These are phyloP conservation scores for Lacerta agilis DNA, from an alignment of 2,797 vertebrate genomes.

Conservation along the genomic window DNA sequence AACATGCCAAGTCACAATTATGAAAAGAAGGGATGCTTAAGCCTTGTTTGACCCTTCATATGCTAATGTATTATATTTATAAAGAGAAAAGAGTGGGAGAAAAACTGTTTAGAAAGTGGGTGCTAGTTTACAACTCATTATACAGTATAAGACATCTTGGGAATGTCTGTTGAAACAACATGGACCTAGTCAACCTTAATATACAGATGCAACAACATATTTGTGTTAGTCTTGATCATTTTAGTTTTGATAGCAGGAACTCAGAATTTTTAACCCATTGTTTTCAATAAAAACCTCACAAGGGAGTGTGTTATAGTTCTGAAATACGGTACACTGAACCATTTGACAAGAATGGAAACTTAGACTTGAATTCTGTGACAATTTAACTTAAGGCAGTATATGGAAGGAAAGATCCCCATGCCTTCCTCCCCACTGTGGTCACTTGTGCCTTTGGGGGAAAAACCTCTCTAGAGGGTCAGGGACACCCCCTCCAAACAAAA, in stretches of 20 bases:
- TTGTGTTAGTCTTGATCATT: background rate
- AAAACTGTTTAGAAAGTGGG: background rate
- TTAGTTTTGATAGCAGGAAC: background rate
- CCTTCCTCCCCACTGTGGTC: too few species aligned
- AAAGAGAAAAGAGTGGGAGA: background rate
- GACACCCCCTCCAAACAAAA: too few species aligned
- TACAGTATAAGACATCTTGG: background rate
- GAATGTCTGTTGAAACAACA: background rate
- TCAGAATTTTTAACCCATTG: background rate
- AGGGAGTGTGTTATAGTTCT: background rate
- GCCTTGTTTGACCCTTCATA: background rate
- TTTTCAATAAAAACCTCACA: background rate
- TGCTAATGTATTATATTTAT: background rate
- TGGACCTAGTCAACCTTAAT: background rate
- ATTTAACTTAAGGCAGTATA: background rate
- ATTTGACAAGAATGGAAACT: background rate
- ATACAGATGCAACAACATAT: background rate
- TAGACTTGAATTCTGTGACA: background rate
- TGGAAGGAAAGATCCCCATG: background rate
- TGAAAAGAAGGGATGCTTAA: background rate
- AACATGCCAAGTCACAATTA: background rate
- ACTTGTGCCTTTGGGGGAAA: too few species aligned
- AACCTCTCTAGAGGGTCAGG: too few species aligned
- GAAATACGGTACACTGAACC: background rate
- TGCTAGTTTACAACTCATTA: background rate